Evolutionary conservation across 2,113 vertebrate genomes (phyloP).

Genomic region (Cepphus grylle): DNA sequence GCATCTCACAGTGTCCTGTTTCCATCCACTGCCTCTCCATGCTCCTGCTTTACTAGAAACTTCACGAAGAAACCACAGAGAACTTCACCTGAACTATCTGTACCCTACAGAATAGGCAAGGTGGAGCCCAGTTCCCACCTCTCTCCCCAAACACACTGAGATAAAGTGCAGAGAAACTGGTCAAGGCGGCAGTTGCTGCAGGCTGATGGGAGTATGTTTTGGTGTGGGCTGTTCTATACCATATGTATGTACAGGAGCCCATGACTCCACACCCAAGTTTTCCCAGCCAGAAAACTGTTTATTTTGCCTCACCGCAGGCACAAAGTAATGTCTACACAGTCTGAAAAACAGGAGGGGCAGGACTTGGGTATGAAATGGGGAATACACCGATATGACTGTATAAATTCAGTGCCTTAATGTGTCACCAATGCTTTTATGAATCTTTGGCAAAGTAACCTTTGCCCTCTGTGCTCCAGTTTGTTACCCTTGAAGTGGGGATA

Average conservation of each 20-base stretch:
- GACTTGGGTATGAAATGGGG: background rate
- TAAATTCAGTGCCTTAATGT: background rate
- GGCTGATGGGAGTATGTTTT: background rate
- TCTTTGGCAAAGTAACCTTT: background rate
- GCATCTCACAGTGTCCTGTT: background rate
- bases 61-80: background rate
- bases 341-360: background rate
- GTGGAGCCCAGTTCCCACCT: background rate
- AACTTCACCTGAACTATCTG: background rate
- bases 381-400: accelerated
- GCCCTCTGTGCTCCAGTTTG: background rate
- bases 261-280: background rate
- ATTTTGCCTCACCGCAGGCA: background rate
- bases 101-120: background rate
- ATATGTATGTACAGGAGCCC: background rate
- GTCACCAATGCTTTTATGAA: background rate
- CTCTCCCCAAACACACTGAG: background rate
- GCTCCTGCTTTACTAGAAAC: background rate
- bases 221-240: background rate
- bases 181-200: background rate
- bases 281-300: background rate
- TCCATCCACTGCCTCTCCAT: background rate
- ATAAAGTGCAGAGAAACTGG: background rate
- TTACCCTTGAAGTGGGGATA: background rate
- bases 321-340: background rate